Base-by-base conservation (phyloP, 23 tunicate species). In the Clavelina lepadiformis region DNA sequence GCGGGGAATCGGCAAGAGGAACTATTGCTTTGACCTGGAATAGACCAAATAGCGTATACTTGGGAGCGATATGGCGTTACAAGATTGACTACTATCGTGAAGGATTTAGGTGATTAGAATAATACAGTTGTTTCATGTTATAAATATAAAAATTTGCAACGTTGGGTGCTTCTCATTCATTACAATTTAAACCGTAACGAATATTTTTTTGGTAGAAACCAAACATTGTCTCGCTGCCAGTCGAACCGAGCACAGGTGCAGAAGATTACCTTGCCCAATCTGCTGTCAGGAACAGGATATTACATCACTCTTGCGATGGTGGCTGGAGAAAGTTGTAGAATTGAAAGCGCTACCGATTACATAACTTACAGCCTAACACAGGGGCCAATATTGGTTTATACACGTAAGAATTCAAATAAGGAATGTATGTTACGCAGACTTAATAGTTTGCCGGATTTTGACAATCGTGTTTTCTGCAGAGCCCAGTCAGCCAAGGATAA, bases 401-500 rank as follows among this genome's bases (percentile, higher is more conserved):
- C 83, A 24, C 83, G 71, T 65, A 65, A 65, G 55, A 19, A 3
- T 44, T 44, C 13, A 44, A 44, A 44, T n/a, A n/a, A n/a, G n/a
- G n/a, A n/a, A n/a, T n/a, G n/a, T n/a, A n/a, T n/a, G n/a, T n/a
- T n/a, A n/a, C n/a, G n/a, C n/a, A n/a, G n/a, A n/a, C n/a, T n/a
- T n/a, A n/a, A n/a, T n/a, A n/a, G n/a, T n/a, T n/a, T n/a, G n/a
- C n/a, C n/a, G n/a, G n/a, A n/a, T n/a, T n/a, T n/a, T n/a, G n/a
- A n/a, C 7, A 11, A 27, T n/a, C n/a, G n/a, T n/a, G n/a, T 25
- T 63, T 26, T 47, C 25, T 51, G 25, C 56, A 63, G 72, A 84
- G 38, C 94, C 94, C 0, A 41, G 49, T 35, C 25, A 63, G 46
- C 95, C 95, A 3, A 54, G 21, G 11, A 58, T 88, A 1, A 61